Evolutionary conservation across 2,888 invertebrate genomes (phyloP), one percentile per base, ranked within the genome.

Genomic region (Tetrapedia diversipes): DNA sequence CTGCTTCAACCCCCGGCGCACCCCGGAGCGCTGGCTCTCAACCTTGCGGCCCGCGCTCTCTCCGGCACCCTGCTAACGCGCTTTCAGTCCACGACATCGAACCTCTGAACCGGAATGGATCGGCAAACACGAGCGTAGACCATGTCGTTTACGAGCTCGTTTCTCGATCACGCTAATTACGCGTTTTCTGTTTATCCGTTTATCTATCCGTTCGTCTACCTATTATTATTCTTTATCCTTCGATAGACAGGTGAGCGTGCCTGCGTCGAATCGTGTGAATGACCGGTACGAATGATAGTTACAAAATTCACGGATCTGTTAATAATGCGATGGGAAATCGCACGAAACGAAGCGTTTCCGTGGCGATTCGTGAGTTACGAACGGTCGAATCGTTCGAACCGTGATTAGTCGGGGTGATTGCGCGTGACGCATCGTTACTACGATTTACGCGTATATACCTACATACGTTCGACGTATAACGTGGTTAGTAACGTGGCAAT

Each of bases 1-100:
- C 80, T 65, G 71, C 77, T 73, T 61, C 80, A 71, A 75, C 82
- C 80, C 72, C 73, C n/a, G n/a, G 67, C 71, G 65, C 75, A 76
- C 81, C 81, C 80, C 76, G 72, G 22, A 63, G 73, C 67, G 68
- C 32, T 47, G 64, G 43, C 66, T 79, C 79, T 65, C 76, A 73
- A 67, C 80, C 80, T 71, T 56, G 45, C 63, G 59, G 32, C 60
- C 8, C 39, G 8, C 19, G n/a, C 43, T 8, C 19, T 49, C 39
- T 27, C 43, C 6, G 27, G 4, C 22, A 34, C 4, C 19, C 59
- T n/a, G 14, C 53, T 47, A 27, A 24, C 34, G n/a, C 19, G 43
- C 27, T 51, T 63, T 51, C 49, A n/a, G 37, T 51, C 19, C 53
- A 7, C 45, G 47, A 37, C 63, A 56, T 57, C 61, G 49, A 60